Base-by-base conservation (phyloP, 2,888 invertebrate species). In the Athripsodes cinereus region DNA sequence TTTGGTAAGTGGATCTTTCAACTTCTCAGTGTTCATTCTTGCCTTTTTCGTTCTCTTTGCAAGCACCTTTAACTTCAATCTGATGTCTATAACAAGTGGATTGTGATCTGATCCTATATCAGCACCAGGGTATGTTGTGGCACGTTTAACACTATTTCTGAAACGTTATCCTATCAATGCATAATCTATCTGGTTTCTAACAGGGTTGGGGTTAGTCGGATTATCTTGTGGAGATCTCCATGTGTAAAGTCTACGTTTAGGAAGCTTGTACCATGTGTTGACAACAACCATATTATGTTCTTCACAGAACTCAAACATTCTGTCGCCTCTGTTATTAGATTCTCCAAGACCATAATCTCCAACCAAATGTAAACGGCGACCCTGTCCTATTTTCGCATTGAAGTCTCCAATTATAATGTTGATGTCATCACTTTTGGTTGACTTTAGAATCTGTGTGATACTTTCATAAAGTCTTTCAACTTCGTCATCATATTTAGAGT, bases 221-320 rank as follows among this genome's bases (percentile, higher is more conserved):
- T n/a, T 26, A 16, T 51, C 51, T 16, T 51, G 51, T 26, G 51
- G 51, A 10, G 51, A 51, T 51, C 21, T 51, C 51, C 51, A 51
- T 51, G 51, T 51, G 16, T 51, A 51, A 13, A 51, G 51, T 51
- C 51, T 51, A 11, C 51, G 51, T 51, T 51, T 51, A 2, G 51
- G 51, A 8, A 51, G 51, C 16, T 51, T 22, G 26, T n/a, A 51
- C 51, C 51, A 51, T 51, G 51, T 51, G 26, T 51, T 51, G 2
- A 51, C 8, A 11, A 26, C 18, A 10, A 51, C 26, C 31, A 51
- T 48, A 18, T 48, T 48, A 48, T 48, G 21, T n/a, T n/a, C n/a
- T n/a, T n/a, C n/a, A n/a, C n/a, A n/a, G n/a, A n/a, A n/a, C n/a
- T n/a, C n/a, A n/a, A 51, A 51, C 51, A 51, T 22, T 51, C 51